A percentile compares a stretch with the other conserved stretches of the same genome.
Conservation (phyloP, 2,888 invertebrate species). For the Metalampra italica region DNA sequence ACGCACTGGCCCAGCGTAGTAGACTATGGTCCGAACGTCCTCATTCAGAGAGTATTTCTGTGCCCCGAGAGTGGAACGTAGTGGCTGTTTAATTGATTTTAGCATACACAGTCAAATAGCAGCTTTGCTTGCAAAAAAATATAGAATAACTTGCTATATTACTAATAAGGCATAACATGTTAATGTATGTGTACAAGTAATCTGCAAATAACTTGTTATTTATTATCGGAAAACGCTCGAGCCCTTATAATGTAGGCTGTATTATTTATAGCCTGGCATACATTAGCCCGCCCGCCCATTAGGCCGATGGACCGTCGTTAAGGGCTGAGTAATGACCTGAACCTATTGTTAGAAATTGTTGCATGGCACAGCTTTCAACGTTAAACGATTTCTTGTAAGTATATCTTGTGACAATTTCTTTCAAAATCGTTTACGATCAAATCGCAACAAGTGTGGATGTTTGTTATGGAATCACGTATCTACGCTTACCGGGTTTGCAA, state of each 20-base stretch:
- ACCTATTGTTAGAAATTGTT: constrained; percentile 47
- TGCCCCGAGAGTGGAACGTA: too few relatives aligned
- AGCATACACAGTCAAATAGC: too few relatives aligned
- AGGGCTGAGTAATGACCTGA: constrained; percentile 55
- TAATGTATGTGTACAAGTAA: not conserved
- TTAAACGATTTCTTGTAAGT: constrained; percentile 11
- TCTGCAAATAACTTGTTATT: constrained; percentile 17
- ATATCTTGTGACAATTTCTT: constrained; percentile 9
- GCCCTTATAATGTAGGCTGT: constrained; percentile 41
- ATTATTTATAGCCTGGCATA: constrained; percentile 58
- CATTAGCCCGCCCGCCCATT: constrained; percentile 56
- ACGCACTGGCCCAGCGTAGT: too few relatives aligned
- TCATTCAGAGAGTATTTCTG: too few relatives aligned
- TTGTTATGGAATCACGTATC: too few relatives aligned
- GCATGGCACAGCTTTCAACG: constrained; percentile 8
- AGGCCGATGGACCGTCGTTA: constrained; percentile 50
- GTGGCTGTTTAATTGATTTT: too few relatives aligned
- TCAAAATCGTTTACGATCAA: not conserved
- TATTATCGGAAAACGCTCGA: constrained; percentile 32
- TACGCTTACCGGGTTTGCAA: too few relatives aligned
- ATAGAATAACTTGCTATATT: too few relatives aligned
- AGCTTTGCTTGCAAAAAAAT: too few relatives aligned
- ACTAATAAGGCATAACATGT: too few relatives aligned
- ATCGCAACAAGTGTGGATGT: too few relatives aligned
- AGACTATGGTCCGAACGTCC: too few relatives aligned